Percentiles rank a stretch among this genome's conserved stretches.
phyloP scores from a whole-genome alignment of 2,888 invertebrate species.

The Acrocyrtus sp. region DNA sequence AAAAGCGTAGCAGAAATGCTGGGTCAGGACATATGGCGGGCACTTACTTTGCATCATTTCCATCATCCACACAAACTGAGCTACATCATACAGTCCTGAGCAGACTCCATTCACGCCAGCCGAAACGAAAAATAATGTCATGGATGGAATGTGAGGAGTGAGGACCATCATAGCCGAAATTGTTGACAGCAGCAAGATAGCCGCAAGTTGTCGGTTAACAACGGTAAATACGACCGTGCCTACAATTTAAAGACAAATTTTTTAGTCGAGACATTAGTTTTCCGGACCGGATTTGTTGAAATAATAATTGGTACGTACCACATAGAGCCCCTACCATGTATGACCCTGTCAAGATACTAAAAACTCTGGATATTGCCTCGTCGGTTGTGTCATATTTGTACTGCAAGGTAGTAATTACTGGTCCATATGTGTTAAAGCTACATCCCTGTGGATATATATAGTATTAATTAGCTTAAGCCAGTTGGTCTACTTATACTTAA shows the following conservation, averaged over 20 bases:
- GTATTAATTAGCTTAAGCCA: too few species aligned
- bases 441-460: constrained; percentile 38
- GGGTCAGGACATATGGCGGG: constrained; percentile 47
- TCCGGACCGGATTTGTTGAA: background rate
- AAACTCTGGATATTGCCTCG: constrained; percentile 48
- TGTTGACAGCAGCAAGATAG: background rate
- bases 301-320: constrained; percentile 18
- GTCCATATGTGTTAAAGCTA: constrained; percentile 43
- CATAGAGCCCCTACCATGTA: constrained; percentile 46
- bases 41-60: constrained; percentile 57
- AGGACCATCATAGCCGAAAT: constrained; percentile 31
- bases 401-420: constrained; percentile 41
- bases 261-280: background rate
- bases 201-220: constrained; percentile 39
- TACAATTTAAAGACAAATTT: background rate
- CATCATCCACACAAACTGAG: constrained; percentile 56
- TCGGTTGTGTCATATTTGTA: constrained; percentile 45
- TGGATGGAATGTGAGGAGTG: constrained; percentile 42
- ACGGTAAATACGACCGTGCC: constrained; percentile 30
- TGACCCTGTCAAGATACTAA: constrained; percentile 29
- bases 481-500: too few species aligned
- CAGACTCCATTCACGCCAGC: constrained; percentile 43
- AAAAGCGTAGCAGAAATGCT: constrained; percentile 46
- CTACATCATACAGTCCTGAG: constrained; percentile 45
- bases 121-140: constrained; percentile 37